Conservation (phyloP, 2,113 vertebrate genomes). For the Phyllopteryx taeniolatus region DNA sequence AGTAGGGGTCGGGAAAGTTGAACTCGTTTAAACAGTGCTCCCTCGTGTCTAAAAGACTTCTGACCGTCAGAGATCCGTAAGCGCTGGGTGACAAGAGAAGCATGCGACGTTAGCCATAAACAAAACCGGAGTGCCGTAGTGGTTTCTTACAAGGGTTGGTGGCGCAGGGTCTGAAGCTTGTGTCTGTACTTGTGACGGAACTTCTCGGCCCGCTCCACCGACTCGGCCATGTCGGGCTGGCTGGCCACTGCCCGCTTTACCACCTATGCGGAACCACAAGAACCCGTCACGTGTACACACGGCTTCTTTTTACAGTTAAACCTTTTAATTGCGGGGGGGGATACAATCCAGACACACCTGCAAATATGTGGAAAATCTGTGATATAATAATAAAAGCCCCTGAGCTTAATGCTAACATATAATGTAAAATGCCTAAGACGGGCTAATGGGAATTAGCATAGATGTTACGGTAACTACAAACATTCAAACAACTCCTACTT, state of each 20-base stretch:
- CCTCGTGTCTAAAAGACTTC: slow-evolving; percentile 94
- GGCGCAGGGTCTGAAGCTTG: slow-evolving; percentile 90
- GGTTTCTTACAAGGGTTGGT: slow-evolving; percentile 90
- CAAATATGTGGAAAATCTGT: no score
- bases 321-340: no score
- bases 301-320: not conserved
- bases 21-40: slow-evolving; percentile 98
- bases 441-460: no score
- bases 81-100: slow-evolving; percentile 76
- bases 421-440: no score
- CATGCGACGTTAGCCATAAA: slow-evolving; percentile 58
- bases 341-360: no score
- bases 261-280: slow-evolving; percentile 74
- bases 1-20: slow-evolving; percentile 97
- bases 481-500: no score
- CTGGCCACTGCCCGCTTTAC: slow-evolving; percentile 92
- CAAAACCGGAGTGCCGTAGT: not conserved
- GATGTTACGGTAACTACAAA: no score
- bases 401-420: not conserved
- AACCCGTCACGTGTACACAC: not conserved
- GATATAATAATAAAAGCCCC: no score
- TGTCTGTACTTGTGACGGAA: slow-evolving; percentile 94
- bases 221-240: slow-evolving; percentile 83
- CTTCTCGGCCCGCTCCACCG: slow-evolving; percentile 83
- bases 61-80: slow-evolving; percentile 94